Conservation (phyloP, 2,888 invertebrate species). For the Augochlorella aurata region DNA sequence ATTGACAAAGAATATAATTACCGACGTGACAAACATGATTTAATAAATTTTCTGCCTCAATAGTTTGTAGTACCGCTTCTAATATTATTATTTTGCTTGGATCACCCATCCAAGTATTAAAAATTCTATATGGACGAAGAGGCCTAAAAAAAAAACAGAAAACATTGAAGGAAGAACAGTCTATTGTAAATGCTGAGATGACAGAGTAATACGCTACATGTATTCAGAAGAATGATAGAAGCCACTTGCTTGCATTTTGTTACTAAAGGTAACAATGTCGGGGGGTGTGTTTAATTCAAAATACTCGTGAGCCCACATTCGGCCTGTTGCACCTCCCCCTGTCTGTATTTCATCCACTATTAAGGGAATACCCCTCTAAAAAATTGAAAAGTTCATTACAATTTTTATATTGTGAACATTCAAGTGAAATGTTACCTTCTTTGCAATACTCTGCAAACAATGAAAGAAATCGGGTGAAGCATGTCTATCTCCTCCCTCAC, state of each 20-base stretch:
- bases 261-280: slow-evolving; percentile 97
- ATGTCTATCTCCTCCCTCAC: slow-evolving; percentile 98
- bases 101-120: slow-evolving; percentile 51
- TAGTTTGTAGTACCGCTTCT: slow-evolving; percentile 49
- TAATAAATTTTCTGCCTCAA: slow-evolving; percentile 47
- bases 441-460: slow-evolving; percentile 89
- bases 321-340: slow-evolving; percentile 97
- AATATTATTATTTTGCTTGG: slow-evolving; percentile 43
- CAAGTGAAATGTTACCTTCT: slow-evolving; percentile 83
- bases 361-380: slow-evolving; percentile 45
- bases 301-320: slow-evolving; percentile 98
- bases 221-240: slow-evolving; percentile 87
- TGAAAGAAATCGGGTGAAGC: slow-evolving; percentile 95
- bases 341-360: slow-evolving; percentile 99
- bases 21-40: slow-evolving; percentile 49
- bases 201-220: slow-evolving; percentile 32
- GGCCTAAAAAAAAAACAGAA: slow-evolving; percentile 23
- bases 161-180: not conserved
- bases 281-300: slow-evolving; percentile 93
- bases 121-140: slow-evolving; percentile 41
- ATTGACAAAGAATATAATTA: slow-evolving; percentile 49
- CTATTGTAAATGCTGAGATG: not conserved
- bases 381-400: slow-evolving; percentile 1
- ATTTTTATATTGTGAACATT: not conserved
- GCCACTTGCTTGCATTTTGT: slow-evolving; percentile 98